phyloP scores from a whole-genome alignment of 2,113 vertebrate genomes.

The Chamaea fasciata region DNA sequence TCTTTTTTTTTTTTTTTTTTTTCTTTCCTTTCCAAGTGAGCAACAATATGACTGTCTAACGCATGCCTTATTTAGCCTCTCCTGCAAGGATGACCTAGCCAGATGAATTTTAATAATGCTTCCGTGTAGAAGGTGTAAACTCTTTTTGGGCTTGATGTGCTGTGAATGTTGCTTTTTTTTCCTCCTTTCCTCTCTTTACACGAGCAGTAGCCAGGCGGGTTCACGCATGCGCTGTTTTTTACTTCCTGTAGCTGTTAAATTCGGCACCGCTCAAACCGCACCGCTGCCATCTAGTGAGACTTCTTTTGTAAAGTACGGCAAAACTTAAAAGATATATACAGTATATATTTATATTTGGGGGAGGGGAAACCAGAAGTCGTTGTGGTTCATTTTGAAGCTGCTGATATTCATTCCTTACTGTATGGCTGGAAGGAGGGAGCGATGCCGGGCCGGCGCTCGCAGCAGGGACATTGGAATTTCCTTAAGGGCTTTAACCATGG shows the following conservation, averaged over 20 bases:
- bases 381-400: conserved; percentile 78
- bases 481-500: conserved; percentile 73
- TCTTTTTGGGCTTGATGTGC: conserved; percentile 91
- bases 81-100: conserved; percentile 81
- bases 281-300: conserved; percentile 75
- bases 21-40: conserved; percentile 75
- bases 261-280: conserved; percentile 73
- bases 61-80: conserved; percentile 98
- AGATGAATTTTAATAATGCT: conserved; percentile 82
- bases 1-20: conserved; percentile 29
- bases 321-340: conserved; percentile 78
- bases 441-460: conserved; percentile 15
- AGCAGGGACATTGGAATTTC: conserved; percentile 53
- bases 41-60: conserved; percentile 91
- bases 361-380: conserved; percentile 70
- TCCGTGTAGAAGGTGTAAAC: conserved; percentile 88
- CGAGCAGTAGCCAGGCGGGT: conserved; percentile 58
- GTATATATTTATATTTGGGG: conserved; percentile 79
- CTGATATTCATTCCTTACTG: conserved; percentile 76
- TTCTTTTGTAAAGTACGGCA: conserved; percentile 78
- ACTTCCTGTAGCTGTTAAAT: conserved; percentile 73
- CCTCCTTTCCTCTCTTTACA: conserved; percentile 68
- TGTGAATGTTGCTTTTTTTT: conserved; percentile 84
- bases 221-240: conserved; percentile 78
- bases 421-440: conserved; percentile 67